Conservation (phyloP, 1,140 invertebrate species). For the Drosophila willistoni region DNA sequence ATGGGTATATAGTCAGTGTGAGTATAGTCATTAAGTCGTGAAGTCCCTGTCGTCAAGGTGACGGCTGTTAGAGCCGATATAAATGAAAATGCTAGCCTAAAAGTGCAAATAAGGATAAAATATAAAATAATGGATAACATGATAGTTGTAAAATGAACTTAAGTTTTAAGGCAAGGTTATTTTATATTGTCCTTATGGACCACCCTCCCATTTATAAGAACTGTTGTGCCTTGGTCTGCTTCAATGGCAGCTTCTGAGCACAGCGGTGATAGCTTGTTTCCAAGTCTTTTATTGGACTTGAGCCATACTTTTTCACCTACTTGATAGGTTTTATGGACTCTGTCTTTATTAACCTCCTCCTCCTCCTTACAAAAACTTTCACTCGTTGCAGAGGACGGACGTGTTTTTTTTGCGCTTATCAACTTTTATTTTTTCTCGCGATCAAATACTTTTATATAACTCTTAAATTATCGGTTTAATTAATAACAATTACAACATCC, state of each 20-base stretch:
- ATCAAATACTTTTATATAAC: no score
- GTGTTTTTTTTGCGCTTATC: no score
- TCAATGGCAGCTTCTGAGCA: slow-evolving; percentile 1
- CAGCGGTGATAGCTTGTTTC: slow-evolving; percentile 1
- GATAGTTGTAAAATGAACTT: no score
- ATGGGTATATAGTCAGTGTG: slow-evolving; percentile 29
- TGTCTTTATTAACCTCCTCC: slow-evolving; percentile 6
- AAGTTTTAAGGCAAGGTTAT: not conserved
- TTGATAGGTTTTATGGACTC: not conserved
- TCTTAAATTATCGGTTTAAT: no score
- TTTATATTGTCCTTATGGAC: slow-evolving; percentile 13
- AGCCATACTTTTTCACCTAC: slow-evolving; percentile 2
- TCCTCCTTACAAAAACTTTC: no score
- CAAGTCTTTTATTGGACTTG: slow-evolving; percentile 7
- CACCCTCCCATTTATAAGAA: slow-evolving; percentile 14
- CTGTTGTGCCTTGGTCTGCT: slow-evolving; percentile 19
- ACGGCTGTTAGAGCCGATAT: not conserved
- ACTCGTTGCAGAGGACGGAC: no score
- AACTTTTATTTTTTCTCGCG: no score
- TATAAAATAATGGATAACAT: no score
- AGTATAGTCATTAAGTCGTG: slow-evolving; percentile 22
- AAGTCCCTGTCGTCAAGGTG: not conserved
- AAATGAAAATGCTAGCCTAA: slow-evolving; percentile 21
- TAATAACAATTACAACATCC: no score
- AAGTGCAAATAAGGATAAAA: slow-evolving; percentile 3